Conservation (phyloP, 1,140 invertebrate genomes). For the Vanessa atalanta region DNA sequence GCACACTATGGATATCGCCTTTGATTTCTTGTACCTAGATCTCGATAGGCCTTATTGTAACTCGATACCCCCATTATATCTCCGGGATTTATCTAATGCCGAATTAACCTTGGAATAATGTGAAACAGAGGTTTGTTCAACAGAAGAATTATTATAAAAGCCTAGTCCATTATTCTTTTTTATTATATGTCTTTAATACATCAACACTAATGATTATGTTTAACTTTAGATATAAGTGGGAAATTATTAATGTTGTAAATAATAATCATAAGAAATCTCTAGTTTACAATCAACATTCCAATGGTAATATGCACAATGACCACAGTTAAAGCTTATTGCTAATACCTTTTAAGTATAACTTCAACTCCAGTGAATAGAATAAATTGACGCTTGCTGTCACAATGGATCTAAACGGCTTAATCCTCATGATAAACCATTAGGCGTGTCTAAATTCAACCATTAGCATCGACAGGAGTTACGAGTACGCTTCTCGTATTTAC, state of each 20-base stretch:
- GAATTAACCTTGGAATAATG: not conserved
- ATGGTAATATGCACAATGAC: constrained; percentile 25
- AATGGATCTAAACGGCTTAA: constrained; percentile 62
- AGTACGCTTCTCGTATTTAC: constrained; percentile 63
- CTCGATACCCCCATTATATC: constrained; percentile 24
- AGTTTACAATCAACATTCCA: constrained; percentile 23
- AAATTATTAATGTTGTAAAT: constrained; percentile 15
- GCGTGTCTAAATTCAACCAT: constrained; percentile 67
- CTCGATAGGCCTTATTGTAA: constrained; percentile 48
- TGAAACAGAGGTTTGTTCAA: not conserved
- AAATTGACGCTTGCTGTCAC: constrained; percentile 54
- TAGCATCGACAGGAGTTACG: constrained; percentile 58
- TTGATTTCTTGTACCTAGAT: constrained; percentile 62
- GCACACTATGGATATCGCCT: constrained; percentile 72
- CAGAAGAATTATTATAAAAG: not conserved
- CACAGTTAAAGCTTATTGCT: constrained; percentile 32
- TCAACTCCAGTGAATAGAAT: constrained; percentile 44
- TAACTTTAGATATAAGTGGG: constrained; percentile 19
- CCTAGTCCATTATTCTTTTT: not conserved
- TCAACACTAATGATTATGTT: constrained; percentile 10
- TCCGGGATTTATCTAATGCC: not conserved
- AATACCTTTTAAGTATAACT: constrained; percentile 36
- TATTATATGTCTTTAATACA: not conserved
- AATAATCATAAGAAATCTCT: constrained; percentile 18
- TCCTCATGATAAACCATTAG: constrained; percentile 66